Percentiles rank a stretch among this genome's conserved stretches.
These are phyloP conservation scores for Hirtodrosophila alboralis DNA, from an alignment of 2,888 invertebrate genomes.

Conservation along the genomic window DNA sequence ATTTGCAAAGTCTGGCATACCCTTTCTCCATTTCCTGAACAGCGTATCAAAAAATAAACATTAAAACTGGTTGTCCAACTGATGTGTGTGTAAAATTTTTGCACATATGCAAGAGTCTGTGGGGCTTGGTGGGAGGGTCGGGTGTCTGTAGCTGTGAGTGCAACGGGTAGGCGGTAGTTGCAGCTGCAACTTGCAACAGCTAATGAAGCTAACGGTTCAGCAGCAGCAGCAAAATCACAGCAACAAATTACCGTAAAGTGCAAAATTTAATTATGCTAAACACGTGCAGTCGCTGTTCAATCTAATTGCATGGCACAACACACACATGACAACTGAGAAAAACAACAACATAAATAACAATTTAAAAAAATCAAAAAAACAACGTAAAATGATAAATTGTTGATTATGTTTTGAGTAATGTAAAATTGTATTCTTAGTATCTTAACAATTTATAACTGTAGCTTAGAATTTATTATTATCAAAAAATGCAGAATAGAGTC, in stretches of 20 bases:
- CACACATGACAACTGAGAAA: slow-evolving; percentile 39
- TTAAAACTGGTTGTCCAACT: slow-evolving; percentile 64
- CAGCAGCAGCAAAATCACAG: slow-evolving; percentile 21
- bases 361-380: background rate
- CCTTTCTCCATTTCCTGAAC: no score
- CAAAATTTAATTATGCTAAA: slow-evolving; percentile 71
- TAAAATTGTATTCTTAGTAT: background rate
- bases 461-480: no score
- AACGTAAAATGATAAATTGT: background rate
- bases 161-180: slow-evolving; percentile 47
- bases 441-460: no score
- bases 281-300: slow-evolving; percentile 67
- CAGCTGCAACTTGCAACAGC: slow-evolving; percentile 52
- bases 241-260: slow-evolving; percentile 66
- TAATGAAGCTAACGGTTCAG: slow-evolving; percentile 74
- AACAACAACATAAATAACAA: background rate
- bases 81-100: slow-evolving; percentile 48
- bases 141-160: slow-evolving; percentile 18
- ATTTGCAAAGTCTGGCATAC: no score
- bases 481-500: no score
- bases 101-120: slow-evolving; percentile 36
- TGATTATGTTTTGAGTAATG: background rate
- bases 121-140: no score
- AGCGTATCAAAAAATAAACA: no score
- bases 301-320: slow-evolving; percentile 65